Percentiles rank a stretch among this genome's conserved stretches.
Evolutionary conservation across 2,888 invertebrate species (phyloP).

Genomic region (Mesorhabditis spiculigera): DNA sequence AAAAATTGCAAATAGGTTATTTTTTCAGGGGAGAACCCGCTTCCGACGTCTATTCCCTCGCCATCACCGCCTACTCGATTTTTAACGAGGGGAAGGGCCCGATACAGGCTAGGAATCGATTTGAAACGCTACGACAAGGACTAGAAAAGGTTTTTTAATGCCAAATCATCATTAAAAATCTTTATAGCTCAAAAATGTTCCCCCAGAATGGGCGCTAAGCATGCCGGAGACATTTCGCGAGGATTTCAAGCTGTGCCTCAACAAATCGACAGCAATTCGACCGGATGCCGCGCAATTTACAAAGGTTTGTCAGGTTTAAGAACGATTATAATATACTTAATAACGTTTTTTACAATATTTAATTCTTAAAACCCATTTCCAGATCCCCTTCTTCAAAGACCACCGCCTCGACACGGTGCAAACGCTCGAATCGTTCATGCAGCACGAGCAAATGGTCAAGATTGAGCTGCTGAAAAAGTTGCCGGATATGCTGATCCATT

Average conservation of each 20-base stretch:
- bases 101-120: slow-evolving; percentile 60
- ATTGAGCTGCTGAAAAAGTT: slow-evolving; percentile 95
- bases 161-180: no score
- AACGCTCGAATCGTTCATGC: slow-evolving; percentile 88
- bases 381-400: slow-evolving; percentile 90
- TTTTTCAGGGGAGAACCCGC: not conserved
- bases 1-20: no score
- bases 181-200: slow-evolving; percentile 60
- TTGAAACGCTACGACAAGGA: slow-evolving; percentile 69
- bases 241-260: slow-evolving; percentile 79
- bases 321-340: no score
- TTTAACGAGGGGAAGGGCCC: slow-evolving; percentile 69
- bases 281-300: slow-evolving; percentile 89
- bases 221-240: slow-evolving; percentile 78
- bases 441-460: slow-evolving; percentile 95
- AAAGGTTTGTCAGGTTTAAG: slow-evolving; percentile 62
- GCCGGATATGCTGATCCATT: slow-evolving; percentile 67
- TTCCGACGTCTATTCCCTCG: not conserved
- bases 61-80: slow-evolving; percentile 43
- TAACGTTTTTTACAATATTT: no score
- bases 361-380: slow-evolving; percentile 44
- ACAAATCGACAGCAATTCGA: slow-evolving; percentile 77
- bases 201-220: slow-evolving; percentile 61
- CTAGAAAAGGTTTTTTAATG: slow-evolving; percentile 69
- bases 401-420: slow-evolving; percentile 91